Evolutionary conservation across 2,113 vertebrate species (phyloP).

Genomic region (mouse (Mus musculus)): GRCm39 chr17:86995501-86996000

Average conservation of each 20-base stretch:
- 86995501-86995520: too few species aligned
- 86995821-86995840: not conserved
- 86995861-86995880: not conserved
- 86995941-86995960: not conserved
- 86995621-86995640: not conserved
- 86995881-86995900: not conserved
- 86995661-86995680: not conserved
- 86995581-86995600: too few species aligned
- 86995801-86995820: not conserved
- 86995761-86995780: not conserved
- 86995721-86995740: not conserved
- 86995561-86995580: too few species aligned
- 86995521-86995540: too few species aligned
- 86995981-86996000: not conserved
- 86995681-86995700: not conserved
- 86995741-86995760: too few species aligned
- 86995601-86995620: not conserved
- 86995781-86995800: not conserved
- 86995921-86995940: constrained; percentile 14
- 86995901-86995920: not conserved
- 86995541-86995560: too few species aligned
- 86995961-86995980: not conserved
- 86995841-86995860: not conserved
- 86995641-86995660: not conserved
- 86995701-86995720: not conserved